These are phyloP conservation scores for Oophaga pumilio DNA, from an alignment of 2,113 vertebrate species.

Conservation along the genomic window DNA sequence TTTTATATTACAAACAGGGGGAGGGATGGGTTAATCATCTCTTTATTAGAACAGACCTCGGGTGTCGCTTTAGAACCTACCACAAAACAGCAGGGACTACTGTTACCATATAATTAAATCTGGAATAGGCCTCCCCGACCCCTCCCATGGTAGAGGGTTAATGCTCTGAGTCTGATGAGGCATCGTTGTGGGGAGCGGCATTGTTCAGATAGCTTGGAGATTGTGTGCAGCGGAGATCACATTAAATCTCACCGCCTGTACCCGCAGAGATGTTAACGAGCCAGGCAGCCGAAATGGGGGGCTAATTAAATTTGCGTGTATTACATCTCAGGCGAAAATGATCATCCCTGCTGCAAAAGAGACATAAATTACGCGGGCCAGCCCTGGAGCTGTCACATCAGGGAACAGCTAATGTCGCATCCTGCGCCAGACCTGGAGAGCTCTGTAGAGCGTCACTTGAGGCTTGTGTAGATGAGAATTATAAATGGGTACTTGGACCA, in stretches of 20 bases:
- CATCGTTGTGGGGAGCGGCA: slow-evolving; percentile 35
- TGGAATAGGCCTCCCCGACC: slow-evolving; percentile 45
- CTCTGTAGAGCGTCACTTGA: slow-evolving; percentile 47
- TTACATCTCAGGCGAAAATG: slow-evolving; percentile 38
- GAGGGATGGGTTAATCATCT: slow-evolving; percentile 55
- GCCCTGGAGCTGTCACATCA: slow-evolving; percentile 56
- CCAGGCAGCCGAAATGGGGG: slow-evolving; percentile 34
- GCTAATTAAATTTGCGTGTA: slow-evolving; percentile 24
- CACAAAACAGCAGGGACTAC: slow-evolving; percentile 58
- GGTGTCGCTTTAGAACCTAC: slow-evolving; percentile 54
- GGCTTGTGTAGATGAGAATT: slow-evolving; percentile 42
- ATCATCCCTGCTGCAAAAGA: slow-evolving; percentile 59
- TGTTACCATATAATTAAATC: slow-evolving; percentile 57
- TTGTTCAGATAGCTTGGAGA: slow-evolving; percentile 56
- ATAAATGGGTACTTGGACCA: slow-evolving; percentile 42
- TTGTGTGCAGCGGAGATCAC: slow-evolving; percentile 38
- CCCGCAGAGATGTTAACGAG: slow-evolving; percentile 44
- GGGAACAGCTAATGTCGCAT: slow-evolving; percentile 58
- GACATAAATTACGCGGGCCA: slow-evolving; percentile 57
- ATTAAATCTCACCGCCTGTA: slow-evolving; percentile 58
- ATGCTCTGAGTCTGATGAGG: slow-evolving; percentile 42
- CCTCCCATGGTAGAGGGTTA: slow-evolving; percentile 39
- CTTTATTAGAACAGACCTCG: slow-evolving; percentile 57
- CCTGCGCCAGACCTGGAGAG: slow-evolving; percentile 52
- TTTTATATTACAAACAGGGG: slow-evolving; percentile 31